Evolutionary conservation across 1,140 invertebrate genomes (phyloP), one percentile per base, ranked within the genome.

Genomic region (Anastrepha obliqua): DNA sequence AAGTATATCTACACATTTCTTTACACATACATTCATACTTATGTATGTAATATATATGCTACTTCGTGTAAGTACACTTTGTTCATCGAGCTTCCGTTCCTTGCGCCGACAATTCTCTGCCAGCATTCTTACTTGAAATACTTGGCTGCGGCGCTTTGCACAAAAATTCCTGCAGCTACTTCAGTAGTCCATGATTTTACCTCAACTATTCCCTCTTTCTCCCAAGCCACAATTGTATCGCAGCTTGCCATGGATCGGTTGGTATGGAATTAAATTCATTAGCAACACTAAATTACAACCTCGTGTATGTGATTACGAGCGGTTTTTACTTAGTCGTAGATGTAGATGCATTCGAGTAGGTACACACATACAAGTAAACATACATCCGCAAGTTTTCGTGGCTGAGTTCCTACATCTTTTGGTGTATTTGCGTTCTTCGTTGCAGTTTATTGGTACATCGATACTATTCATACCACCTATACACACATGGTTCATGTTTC

Each of bases 181-280:
- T 55, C 51, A 11, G 11, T 3, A 55, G 6, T 55, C 51, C 6
- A 6, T 55, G 51, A 6, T 62, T 62, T 62, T 62, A 20, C 4
- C 17, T 42, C 42, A 17, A 7, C 8, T 29, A 47, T 5, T 44
- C 13, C 39, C 67, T 74, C 42, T 29, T 5, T 11, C 70, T 3
- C 0, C 55, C 20, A 62, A 62, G 4, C 60, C 4, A 17, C 60
- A 13, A 15, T 3, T 9, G 42, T 47, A 8, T 47, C 70, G 17
- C 17, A 15, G 44, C 44, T n/a, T 74, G 29, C 4, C 74, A 51
- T 47, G 47, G 47, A 55, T 81, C 47, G n/a, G 74, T 81, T 81
- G 47, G 74, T 81, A 86, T 60, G 85, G 85, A 44, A 86, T 86
- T 86, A 86, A 86, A 86, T 86, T 86, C 85, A 86, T 86, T 86